A percentile compares a stretch with the other conserved stretches of the same genome.
These are phyloP conservation scores for Drosophila ercepeae DNA, from an alignment of 1,140 invertebrate species.

Conservation along the genomic window DNA sequence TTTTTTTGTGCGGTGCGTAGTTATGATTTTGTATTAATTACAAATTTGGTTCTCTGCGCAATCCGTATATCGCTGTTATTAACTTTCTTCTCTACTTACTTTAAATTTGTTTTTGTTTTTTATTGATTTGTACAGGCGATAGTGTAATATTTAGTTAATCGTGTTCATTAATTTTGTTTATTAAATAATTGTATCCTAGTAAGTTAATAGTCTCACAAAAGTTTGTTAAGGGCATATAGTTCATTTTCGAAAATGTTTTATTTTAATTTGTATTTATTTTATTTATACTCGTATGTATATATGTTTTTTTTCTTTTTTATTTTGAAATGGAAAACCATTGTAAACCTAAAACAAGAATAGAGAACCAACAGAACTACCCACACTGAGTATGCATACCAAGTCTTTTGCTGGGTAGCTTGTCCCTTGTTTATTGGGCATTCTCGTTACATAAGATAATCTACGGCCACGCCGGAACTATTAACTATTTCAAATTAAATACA, in stretches of 20 bases:
- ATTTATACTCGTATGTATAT: slow-evolving; percentile 8
- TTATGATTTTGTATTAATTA: slow-evolving; percentile 49
- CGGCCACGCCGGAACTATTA: slow-evolving; percentile 70
- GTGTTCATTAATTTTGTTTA: slow-evolving; percentile 41
- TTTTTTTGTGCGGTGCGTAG: slow-evolving; percentile 68
- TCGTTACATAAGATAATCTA: slow-evolving; percentile 46
- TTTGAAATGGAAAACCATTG: slow-evolving; percentile 53
- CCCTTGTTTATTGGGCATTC: slow-evolving; percentile 16
- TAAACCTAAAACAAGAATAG: slow-evolving; percentile 24
- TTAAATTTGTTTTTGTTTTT: slow-evolving; percentile 60
- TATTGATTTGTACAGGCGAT: slow-evolving; percentile 70
- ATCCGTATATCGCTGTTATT: slow-evolving; percentile 36
- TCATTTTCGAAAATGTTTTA: slow-evolving; percentile 23
- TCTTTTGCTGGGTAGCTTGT: slow-evolving; percentile 38
- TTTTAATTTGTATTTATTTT: slow-evolving; percentile 39
- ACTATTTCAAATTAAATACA: slow-evolving; percentile 62
- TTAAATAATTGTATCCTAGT: slow-evolving; percentile 54
- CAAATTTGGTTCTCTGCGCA: slow-evolving; percentile 74
- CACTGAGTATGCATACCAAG: slow-evolving; percentile 61
- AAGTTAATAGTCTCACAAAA: slow-evolving; percentile 74
- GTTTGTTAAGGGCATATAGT: slow-evolving; percentile 60
- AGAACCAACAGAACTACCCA: slow-evolving; percentile 51
- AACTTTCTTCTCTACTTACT: slow-evolving; percentile 65
- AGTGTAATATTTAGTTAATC: slow-evolving; percentile 53
- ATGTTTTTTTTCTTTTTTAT: slow-evolving; percentile 8